Base-by-base conservation (phyloP, 2,888 invertebrate species). In the Synergus gifuensis region DNA sequence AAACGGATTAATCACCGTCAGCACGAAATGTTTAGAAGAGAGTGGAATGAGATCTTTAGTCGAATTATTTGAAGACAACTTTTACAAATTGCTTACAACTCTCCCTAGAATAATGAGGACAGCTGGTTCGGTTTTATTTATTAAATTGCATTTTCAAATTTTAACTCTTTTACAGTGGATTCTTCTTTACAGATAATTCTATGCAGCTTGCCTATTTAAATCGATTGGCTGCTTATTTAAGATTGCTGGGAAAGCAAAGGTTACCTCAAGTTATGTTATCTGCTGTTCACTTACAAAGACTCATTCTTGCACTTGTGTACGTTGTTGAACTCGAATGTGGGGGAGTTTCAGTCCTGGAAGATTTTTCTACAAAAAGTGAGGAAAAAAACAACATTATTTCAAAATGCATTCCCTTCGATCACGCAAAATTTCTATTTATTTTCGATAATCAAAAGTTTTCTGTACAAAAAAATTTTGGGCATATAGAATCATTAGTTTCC, bases 141-240 rank as follows among this genome's bases (percentile, higher is more conserved):
- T 76, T 16, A 49, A 18, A 81, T 78, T 40, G 3, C 79, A 49
- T 46, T 58, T 46, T 79, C 1, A 40, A 73, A 49, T 73, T 28
- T 73, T 28, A 42, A 28, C 77, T 44, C 54, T 9, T 67, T 76
- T 76, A n/a, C 18, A 54, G 5, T 28, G 12, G 22, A 16, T 73
- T 36, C 7, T 28, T 36, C 42, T 73, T 85, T 83, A 7, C 77
- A 94, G 96, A 96, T 86, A 94, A 94, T 42, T 89, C 87, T 1
- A 94, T 95, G 84, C 96, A 96, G 89, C 89, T 95, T 40, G 92
- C 94, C 0, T 94, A 94, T 7, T 90, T 97, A 69, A 94, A 95
- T 87, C 94, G 95, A 76, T 85, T 97, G 0, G 94, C 94, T 83
- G 96, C 96, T 4, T 96, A 96, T 90, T 88, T 96, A 14, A 91